A percentile compares a stretch with the other conserved stretches of the same genome.
phyloP scores from a whole-genome alignment of 2,113 vertebrate genomes.

The Electrona antarctica region DNA sequence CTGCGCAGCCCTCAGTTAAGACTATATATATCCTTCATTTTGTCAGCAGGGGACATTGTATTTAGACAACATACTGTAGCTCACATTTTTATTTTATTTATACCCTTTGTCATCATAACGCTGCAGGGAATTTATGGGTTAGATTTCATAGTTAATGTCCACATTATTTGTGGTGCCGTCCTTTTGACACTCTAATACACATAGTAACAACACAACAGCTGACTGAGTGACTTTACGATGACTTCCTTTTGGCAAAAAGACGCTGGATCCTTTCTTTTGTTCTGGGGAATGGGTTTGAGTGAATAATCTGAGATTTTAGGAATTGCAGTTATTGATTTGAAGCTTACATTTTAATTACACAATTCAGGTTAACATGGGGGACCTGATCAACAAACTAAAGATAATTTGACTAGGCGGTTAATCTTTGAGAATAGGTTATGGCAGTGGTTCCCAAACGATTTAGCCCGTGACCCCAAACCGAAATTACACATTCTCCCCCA shows the following conservation, averaged over 20 bases:
- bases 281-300: neutral
- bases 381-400: constrained; percentile 49
- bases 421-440: constrained; percentile 48
- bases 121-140: no score
- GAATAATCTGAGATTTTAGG: constrained; percentile 43
- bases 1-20: neutral
- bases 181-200: neutral
- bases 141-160: constrained; percentile 19
- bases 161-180: neutral
- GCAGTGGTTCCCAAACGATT: constrained; percentile 6
- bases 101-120: no score
- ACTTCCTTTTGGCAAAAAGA: no score
- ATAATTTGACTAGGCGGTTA: constrained; percentile 68
- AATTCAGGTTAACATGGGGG: constrained; percentile 70
- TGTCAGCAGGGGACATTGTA: neutral
- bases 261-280: no score
- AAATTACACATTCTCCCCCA: no score
- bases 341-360: constrained; percentile 76
- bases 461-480: no score
- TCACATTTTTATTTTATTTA: no score
- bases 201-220: constrained; percentile 1
- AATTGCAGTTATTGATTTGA: constrained; percentile 68
- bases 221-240: no score
- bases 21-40: neutral
- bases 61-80: no score